Base-by-base conservation (phyloP, 2,888 invertebrate genomes). In the Chrysina gloriosa region DNA sequence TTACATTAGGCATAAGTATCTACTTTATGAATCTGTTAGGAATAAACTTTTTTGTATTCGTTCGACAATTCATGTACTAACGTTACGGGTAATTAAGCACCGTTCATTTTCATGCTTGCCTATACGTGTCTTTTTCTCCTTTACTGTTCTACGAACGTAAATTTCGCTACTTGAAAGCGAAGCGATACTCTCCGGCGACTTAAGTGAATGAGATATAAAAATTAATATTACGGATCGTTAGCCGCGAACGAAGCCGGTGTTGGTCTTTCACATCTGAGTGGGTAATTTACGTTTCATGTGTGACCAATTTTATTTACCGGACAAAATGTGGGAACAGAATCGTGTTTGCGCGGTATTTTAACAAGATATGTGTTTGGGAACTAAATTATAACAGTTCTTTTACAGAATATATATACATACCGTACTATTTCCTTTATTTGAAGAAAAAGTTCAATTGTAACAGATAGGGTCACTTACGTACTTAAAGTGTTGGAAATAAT, bases 141-240 rank as follows among this genome's bases (percentile, higher is more conserved):
- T 14, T n/a, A 11, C 36, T 36, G 19, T 45, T 16, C 7, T 7
- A 19, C 1, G 21, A 21, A 19, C 45, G 45, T 45, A 45, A 45
- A 45, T 45, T 45, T 45, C 45, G 9, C 19, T 16, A 45, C 3
- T 6, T 45, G n/a, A 16, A 45, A 45, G 21, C 21, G 16, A 45
- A 19, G 9, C 45, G 19, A 19, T 16, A 6, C 45, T 6, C 6
- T 3, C 7, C 1, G 3, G 9, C 42, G 5, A 4, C 39, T 31
- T 39, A 39, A 45, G 42, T 27, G n/a, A 11, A 14, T 47, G n/a
- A 11, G 14, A 27, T 50, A 29, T 29, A 27, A 29, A 50, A 50
- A 50, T 50, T 50, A 50, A 50, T 27, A 50, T 14, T 29, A 50
- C 27, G 50, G 29, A 16, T 29, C 50, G 29, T 50, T 50, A 50